A percentile compares a stretch with the other conserved stretches of the same genome.
phyloP scores from a whole-genome alignment of 1,140 invertebrate genomes.

The Bemisia tabaci region DNA sequence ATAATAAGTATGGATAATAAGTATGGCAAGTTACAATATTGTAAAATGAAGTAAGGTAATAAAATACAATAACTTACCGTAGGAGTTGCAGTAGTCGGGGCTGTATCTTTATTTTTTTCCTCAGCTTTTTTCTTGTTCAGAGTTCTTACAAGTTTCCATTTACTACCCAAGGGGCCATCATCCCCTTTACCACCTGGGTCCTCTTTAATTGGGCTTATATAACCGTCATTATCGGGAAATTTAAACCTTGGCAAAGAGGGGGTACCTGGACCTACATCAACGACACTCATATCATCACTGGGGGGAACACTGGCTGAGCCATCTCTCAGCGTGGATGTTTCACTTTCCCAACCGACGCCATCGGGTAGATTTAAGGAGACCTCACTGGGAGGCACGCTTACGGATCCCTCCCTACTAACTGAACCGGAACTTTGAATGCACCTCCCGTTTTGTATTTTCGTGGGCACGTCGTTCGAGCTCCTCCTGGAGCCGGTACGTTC shows the following conservation, averaged over 20 bases:
- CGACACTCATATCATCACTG: slow-evolving; percentile 9
- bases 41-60: too few relatives aligned
- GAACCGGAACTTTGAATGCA: slow-evolving; percentile 29
- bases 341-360: slow-evolving; percentile 30
- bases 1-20: too few relatives aligned
- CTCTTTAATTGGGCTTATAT: neutral
- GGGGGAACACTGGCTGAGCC: slow-evolving; percentile 32
- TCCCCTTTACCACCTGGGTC: slow-evolving; percentile 26
- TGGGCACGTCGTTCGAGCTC: slow-evolving; percentile 29
- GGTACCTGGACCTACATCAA: slow-evolving; percentile 21
- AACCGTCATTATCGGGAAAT: slow-evolving; percentile 31
- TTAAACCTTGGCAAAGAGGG: slow-evolving; percentile 39
- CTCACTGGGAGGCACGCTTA: slow-evolving; percentile 32
- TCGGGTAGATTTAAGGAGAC: slow-evolving; percentile 31
- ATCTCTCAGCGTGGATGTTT: slow-evolving; percentile 30
- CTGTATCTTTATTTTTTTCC: slow-evolving; percentile 52
- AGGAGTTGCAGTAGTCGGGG: slow-evolving; percentile 28
- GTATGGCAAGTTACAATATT: too few relatives aligned
- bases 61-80: slow-evolving; percentile 15
- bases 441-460: slow-evolving; percentile 28
- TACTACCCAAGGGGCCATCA: slow-evolving; percentile 50
- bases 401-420: slow-evolving; percentile 31
- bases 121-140: slow-evolving; percentile 78
- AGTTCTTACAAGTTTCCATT: slow-evolving; percentile 80
- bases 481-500: slow-evolving; percentile 15